Conservation (phyloP, 1,140 invertebrate species). For the Dendroctonus ponderosae region DNA sequence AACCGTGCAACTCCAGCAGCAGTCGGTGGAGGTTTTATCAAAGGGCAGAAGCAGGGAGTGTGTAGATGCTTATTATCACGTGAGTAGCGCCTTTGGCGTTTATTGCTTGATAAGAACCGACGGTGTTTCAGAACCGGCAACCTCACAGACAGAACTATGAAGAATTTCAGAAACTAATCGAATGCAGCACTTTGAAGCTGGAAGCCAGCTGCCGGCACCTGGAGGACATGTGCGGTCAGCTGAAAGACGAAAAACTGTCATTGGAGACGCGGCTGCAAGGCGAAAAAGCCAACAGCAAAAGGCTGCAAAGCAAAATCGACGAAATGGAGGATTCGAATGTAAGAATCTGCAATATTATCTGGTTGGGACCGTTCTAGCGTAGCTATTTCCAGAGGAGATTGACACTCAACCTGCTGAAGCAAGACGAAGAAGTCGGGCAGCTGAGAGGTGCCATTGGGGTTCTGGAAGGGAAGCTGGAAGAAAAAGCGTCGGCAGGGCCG, state of each 20-base stretch:
- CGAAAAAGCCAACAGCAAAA: slow-evolving; percentile 40
- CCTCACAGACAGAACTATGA: slow-evolving; percentile 9
- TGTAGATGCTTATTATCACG: too few species aligned
- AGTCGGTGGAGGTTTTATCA: slow-evolving; percentile 28
- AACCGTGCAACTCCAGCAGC: slow-evolving; percentile 38
- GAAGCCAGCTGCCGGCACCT: slow-evolving; percentile 46
- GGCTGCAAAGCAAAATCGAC: slow-evolving; percentile 41
- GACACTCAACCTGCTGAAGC: slow-evolving; percentile 16
- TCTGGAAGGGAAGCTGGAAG: slow-evolving; percentile 11
- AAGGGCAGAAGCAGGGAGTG: neutral
- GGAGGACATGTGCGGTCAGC: slow-evolving; percentile 43
- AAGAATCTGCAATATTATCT: slow-evolving; percentile 10
- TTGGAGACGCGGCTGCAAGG: slow-evolving; percentile 41
- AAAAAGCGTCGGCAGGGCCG: neutral
- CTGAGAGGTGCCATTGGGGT: slow-evolving; percentile 11
- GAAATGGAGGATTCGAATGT: slow-evolving; percentile 39
- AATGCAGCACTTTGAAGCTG: slow-evolving; percentile 46
- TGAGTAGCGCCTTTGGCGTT: too few species aligned
- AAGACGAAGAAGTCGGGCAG: slow-evolving; percentile 35
- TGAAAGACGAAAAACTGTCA: slow-evolving; percentile 45
- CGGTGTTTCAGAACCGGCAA: neutral
- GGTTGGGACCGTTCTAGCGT: too few species aligned
- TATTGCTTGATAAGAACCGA: too few species aligned
- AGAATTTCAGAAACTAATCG: slow-evolving; percentile 44
- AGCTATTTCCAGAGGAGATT: slow-evolving; percentile 5